Base-by-base conservation (phyloP, 1,140 invertebrate species). In the Leptoteleia sp. region DNA sequence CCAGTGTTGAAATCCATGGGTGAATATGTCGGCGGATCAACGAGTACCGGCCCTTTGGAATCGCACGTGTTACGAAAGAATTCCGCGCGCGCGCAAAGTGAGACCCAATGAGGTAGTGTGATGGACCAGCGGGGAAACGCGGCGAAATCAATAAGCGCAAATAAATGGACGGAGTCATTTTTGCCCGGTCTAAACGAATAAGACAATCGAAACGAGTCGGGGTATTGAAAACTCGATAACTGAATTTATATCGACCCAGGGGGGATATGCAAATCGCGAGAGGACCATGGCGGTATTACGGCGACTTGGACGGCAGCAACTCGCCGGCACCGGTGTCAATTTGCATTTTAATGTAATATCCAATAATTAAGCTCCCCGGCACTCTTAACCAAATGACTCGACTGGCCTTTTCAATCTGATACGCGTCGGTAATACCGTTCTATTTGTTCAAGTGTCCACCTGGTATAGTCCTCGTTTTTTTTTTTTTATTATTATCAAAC, bases 281-380 rank as follows among this genome's bases (percentile, higher is more conserved):
- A n/a, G n/a, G n/a, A 13, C 42, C 29, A 48, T 22, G 50, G 33
- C 27, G 40, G n/a, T 31, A 45, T 52, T 55, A 25, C 52, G 25
- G 31, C 52, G 71, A 52, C 43, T 64, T 55, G 57, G 40, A 47
- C 55, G n/a, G 57, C 42, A 47, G 37, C 27, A 52, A 61, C 27
- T 59, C 37, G 1, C 7, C 13, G 6, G 43, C 42, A 45, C 15
- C 43, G 43, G 59, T 72, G 48, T 81, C 76, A 75, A 81, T 81
- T 81, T 81, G 70, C 80, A 81, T 81, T 79, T 79, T 81, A 81
- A 81, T 81, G 57, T 81, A 81, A 79, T 81, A 81, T 79, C 64
- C 48, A 50, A 76, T 52, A 79, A 79, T 81, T 77, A 79, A 43
- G 65, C 52, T 76, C 37, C 71, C 40, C 12, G 55, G 12, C 27